These are phyloP conservation scores for Apeltes quadracus DNA, from an alignment of 2,113 vertebrate species.

Conservation along the genomic window DNA sequence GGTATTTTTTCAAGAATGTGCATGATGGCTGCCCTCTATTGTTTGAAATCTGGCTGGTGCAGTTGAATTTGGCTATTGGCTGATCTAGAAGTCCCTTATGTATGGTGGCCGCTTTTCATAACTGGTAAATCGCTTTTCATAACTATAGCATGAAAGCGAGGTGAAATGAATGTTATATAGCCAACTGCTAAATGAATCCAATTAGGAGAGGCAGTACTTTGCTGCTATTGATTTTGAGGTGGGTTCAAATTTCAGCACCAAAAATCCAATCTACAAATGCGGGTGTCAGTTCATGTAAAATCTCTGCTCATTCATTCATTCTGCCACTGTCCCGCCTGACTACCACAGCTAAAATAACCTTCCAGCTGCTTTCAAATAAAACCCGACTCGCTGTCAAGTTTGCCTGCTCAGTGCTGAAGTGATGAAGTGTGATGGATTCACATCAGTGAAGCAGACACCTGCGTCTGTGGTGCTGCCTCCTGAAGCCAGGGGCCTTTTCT, in stretches of 20 bases:
- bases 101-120: background rate
- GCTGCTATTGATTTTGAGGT: constrained; percentile 21
- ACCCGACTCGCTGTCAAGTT: constrained; percentile 18
- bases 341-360: constrained; percentile 1
- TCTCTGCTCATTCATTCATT: background rate
- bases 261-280: background rate
- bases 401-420: constrained; percentile 1
- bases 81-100: background rate
- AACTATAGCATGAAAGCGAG: background rate
- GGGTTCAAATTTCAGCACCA: background rate
- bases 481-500: background rate
- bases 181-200: background rate
- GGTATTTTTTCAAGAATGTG: background rate
- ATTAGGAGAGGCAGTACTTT: background rate
- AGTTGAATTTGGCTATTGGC: background rate
- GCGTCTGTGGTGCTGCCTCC: background rate
- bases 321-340: background rate
- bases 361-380: constrained; percentile 9
- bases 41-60: background rate
- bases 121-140: background rate
- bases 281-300: background rate
- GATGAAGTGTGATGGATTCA: constrained; percentile 33
- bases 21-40: background rate
- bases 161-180: background rate
- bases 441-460: constrained; percentile 15